Conservation (phyloP, 2,113 vertebrate species). For the Sebastes fasciatus region DNA sequence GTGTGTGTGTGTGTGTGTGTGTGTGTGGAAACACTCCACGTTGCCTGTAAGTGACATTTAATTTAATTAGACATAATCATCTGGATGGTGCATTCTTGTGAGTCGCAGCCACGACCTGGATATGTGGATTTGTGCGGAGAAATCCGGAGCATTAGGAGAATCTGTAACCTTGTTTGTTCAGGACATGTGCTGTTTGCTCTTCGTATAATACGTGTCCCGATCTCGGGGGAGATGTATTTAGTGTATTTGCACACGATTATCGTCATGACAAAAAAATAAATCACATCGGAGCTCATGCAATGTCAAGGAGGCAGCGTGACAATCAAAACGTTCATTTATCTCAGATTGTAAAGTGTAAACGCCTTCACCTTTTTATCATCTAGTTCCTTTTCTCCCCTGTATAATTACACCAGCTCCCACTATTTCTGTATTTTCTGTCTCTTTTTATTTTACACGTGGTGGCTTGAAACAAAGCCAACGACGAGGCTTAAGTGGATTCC, state of each 20-base stretch:
- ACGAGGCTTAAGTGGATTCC: constrained; percentile 63
- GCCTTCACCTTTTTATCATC: not conserved
- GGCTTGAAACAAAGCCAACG: constrained; percentile 44
- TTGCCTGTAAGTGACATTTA: constrained; percentile 69
- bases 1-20: constrained; percentile 22
- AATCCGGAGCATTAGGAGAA: constrained; percentile 40
- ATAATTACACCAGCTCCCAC: not conserved
- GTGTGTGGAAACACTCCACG: constrained; percentile 13
- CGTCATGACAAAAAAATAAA: constrained; percentile 1
- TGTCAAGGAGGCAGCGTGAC: constrained; percentile 1
- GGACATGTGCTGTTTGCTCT: constrained; percentile 27
- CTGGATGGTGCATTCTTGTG: constrained; percentile 49
- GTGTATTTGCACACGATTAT: constrained; percentile 26
- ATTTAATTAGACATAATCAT: constrained; percentile 77
- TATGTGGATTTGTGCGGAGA: constrained; percentile 42
- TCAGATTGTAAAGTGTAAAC: not conserved
- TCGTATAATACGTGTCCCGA: not conserved
- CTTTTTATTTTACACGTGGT: constrained; percentile 43
- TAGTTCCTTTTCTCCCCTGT: not conserved
- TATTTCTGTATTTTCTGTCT: constrained; percentile 30
- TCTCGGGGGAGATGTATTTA: constrained; percentile 12
- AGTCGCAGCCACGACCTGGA: constrained; percentile 49
- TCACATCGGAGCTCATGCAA: not conserved
- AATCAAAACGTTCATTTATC: constrained; percentile 16
- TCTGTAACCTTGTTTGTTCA: constrained; percentile 39